Base-by-base conservation (phyloP, 2,113 vertebrate genomes). In the Otis tarda region DNA sequence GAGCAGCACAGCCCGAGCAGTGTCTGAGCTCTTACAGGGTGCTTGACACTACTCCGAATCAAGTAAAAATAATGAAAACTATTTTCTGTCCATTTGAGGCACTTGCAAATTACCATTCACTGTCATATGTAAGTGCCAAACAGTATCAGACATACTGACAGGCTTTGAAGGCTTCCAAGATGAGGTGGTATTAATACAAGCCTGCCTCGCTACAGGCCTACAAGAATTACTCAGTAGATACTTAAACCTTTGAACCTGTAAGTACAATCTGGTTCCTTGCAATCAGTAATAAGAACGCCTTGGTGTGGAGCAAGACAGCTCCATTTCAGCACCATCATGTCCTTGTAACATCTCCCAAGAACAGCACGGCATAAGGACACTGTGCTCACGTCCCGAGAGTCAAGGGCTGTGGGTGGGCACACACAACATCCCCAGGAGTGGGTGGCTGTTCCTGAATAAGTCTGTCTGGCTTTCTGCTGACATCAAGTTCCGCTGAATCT, bases 51-150 rank as follows among this genome's bases (percentile, higher is more conserved):
- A 90, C 41, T 94, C 75, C 41, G 87, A 90, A 94, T 95, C 50
- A 69, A 95, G 94, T 95, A 93, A 95, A 94, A 97, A 96, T 96
- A 96, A 96, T 97, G 94, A 96, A 94, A 95, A 97, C 90, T 95
- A 96, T 96, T 97, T 97, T 96, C 93, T 93, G 95, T 96, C 95
- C 94, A 93, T 93, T 95, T 90, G 75, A 97, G 79, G 87, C 87
- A 83, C 85, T 97, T 97, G 94, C 94, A 96, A 97, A 97, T 96
- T 95, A 97, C 94, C 91, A 96, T 95, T 97, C 96, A 93, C 96
- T 96, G 95, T 97, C 96, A 94, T 43, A 88, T 87, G 41, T 63
- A 87, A 93, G 93, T 97, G 96, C 96, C 96, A 97, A 97, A 91
- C 67, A 84, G 84, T 74, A 96, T 97, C 96, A 97, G 96, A 90